These are phyloP conservation scores for Meda fulgida DNA, from an alignment of 2,797 vertebrate genomes.

Conservation along the genomic window DNA sequence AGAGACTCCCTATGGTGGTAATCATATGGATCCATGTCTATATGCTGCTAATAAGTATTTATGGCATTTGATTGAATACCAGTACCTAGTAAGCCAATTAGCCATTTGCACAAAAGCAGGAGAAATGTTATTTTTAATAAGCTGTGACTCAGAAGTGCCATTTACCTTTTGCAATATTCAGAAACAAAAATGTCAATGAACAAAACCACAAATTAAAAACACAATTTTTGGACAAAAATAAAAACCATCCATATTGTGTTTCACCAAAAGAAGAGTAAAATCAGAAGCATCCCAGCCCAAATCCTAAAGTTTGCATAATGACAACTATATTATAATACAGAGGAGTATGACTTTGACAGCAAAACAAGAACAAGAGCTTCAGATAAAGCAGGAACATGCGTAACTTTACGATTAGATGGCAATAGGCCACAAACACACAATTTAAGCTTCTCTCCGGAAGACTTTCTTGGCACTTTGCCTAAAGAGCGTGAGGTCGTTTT, in stretches of 20 bases:
- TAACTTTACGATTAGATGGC: conserved; percentile 48
- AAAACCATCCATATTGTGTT: neutral
- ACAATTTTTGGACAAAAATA: neutral
- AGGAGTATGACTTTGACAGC: conserved; percentile 21
- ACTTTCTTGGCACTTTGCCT: conserved; percentile 54
- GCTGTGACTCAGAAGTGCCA: conserved; percentile 40
- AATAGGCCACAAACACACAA: conserved; percentile 40
- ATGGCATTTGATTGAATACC: conserved; percentile 42
- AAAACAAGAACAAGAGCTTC: neutral
- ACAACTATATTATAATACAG: neutral
- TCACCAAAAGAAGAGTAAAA: neutral
- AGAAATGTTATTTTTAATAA: conserved; percentile 51
- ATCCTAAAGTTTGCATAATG: neutral
- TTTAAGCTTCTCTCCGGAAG: conserved; percentile 55
- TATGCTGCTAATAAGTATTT: conserved; percentile 38
- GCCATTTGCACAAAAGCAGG: conserved; percentile 44
- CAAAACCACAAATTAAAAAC: neutral
- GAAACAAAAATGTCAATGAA: conserved; percentile 37
- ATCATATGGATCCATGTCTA: conserved; percentile 1
- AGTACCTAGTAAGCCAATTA: conserved; percentile 47
- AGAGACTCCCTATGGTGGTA: neutral
- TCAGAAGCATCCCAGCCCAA: neutral
- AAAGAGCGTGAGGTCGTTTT: conserved; percentile 58
- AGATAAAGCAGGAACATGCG: conserved; percentile 32
- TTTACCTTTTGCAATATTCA: conserved; percentile 33